Evolutionary conservation across 2,888 invertebrate species (phyloP).

Genomic region (Creontiades dilutus): DNA sequence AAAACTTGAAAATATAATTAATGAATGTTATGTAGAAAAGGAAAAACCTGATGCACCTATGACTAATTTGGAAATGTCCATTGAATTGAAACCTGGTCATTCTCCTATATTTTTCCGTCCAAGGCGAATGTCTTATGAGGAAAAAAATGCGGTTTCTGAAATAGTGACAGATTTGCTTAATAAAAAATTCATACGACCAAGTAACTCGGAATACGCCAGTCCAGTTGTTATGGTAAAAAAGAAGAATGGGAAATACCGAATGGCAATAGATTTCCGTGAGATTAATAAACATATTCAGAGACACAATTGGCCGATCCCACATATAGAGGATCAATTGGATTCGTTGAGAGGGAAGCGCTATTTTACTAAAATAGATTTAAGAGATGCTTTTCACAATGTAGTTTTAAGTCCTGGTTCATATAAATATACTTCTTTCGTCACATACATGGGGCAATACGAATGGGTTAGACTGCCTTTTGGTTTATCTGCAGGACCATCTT

Average conservation of each 20-base stretch:
- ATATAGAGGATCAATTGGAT: not conserved
- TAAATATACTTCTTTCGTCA: no score
- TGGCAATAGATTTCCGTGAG: not conserved
- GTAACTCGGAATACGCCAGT: not conserved
- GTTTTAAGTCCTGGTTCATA: no score
- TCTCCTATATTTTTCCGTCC: not conserved
- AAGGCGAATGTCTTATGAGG: not conserved
- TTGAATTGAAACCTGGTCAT: not conserved
- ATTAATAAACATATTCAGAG: not conserved
- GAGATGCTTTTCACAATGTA: no score
- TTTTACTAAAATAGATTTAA: not conserved
- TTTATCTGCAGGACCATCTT: no score
- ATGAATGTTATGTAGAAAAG: constrained; percentile 11
- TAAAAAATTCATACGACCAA: constrained; percentile 1
- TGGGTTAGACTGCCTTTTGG: no score
- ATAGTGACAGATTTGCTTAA: not conserved
- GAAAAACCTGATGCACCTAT: not conserved
- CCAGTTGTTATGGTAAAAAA: not conserved
- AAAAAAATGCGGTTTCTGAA: constrained; percentile 7
- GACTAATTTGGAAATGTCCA: constrained; percentile 32
- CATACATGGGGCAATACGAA: no score
- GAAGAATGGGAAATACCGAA: not conserved
- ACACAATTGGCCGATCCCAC: not conserved
- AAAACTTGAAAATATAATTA: not conserved
- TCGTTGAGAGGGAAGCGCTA: not conserved